These are phyloP conservation scores for Columba janthina DNA, from an alignment of 2,113 vertebrate genomes.

Conservation along the genomic window DNA sequence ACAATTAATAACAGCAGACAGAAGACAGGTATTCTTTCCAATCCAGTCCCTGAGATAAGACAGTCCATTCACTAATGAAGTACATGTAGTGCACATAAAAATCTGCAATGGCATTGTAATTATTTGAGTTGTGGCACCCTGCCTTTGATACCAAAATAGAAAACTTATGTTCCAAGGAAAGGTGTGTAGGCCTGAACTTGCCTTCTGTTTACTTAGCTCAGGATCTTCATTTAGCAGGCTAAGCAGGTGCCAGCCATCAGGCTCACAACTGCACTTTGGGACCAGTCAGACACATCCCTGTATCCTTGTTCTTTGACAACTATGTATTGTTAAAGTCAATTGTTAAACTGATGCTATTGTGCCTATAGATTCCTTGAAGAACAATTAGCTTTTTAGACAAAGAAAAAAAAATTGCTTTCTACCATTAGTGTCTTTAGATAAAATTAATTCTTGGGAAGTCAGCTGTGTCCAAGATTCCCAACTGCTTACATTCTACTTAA, in stretches of 20 bases:
- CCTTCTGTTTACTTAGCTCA: neutral
- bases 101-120: neutral
- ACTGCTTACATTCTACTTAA: neutral
- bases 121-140: neutral
- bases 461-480: neutral
- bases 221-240: neutral
- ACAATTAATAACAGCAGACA: neutral
- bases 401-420: neutral
- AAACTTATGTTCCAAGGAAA: neutral
- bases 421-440: neutral
- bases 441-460: neutral
- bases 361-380: neutral
- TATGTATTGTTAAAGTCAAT: too few relatives aligned
- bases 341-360: neutral
- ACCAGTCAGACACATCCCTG: neutral
- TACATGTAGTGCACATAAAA: neutral
- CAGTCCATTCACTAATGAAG: neutral
- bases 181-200: neutral
- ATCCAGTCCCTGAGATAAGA: neutral
- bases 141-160: neutral
- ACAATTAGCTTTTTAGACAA: neutral
- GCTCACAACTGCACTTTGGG: neutral
- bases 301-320: neutral
- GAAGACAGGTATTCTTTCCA: neutral
- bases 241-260: neutral